phyloP scores from a whole-genome alignment of 2,797 vertebrate species.

The Sebastes diaconus region DNA sequence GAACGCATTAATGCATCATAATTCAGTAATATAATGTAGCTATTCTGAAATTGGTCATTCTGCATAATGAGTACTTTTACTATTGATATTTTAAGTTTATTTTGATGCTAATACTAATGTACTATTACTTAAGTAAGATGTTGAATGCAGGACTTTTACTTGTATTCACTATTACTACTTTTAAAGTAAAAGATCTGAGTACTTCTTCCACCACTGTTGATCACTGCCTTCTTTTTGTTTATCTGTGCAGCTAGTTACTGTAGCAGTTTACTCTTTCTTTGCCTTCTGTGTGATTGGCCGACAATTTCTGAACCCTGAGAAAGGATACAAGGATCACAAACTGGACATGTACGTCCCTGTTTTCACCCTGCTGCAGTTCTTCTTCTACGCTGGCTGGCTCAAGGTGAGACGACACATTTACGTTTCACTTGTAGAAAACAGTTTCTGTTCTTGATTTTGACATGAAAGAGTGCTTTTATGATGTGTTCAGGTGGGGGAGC shows the following conservation, averaged over 20 bases:
- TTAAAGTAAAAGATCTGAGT: background rate
- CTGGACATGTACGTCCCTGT: constrained; percentile 89
- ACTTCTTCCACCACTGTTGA: background rate
- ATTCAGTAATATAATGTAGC: background rate
- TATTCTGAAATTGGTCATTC: background rate
- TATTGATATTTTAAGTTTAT: background rate
- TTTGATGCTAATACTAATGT: background rate
- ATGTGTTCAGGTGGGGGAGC: constrained; percentile 85
- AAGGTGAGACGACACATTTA: constrained; percentile 78
- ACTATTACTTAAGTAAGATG: no score
- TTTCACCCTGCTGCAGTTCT: constrained; percentile 92
- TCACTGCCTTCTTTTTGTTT: background rate
- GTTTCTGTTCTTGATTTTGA: background rate
- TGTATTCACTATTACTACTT: background rate
- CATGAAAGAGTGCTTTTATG: background rate
- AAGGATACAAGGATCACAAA: constrained; percentile 71
- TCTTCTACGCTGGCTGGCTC: constrained; percentile 93
- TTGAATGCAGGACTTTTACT: background rate
- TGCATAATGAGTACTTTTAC: background rate
- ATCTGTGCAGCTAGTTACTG: constrained; percentile 86
- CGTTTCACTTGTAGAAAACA: background rate
- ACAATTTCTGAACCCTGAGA: constrained; percentile 87
- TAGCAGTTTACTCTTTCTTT: constrained; percentile 91
- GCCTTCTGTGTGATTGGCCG: constrained; percentile 87
- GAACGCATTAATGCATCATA: background rate